Evolutionary conservation across 2,888 invertebrate species (phyloP).

Genomic region (Sarcophaga rosellei): DNA sequence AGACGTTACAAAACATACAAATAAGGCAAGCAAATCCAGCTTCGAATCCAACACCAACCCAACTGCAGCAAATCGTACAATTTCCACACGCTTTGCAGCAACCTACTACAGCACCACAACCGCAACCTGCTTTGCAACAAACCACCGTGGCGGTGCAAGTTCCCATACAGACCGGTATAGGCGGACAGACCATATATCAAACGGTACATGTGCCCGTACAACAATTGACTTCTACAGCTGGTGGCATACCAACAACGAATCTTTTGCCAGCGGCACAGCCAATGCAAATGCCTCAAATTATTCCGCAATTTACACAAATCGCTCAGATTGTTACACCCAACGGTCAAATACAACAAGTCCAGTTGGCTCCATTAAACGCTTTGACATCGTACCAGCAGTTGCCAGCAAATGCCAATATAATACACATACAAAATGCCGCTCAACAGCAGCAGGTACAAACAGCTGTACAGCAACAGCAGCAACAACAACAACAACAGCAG

Average conservation of each 20-base stretch:
- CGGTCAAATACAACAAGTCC: conserved; percentile 94
- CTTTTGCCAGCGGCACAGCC: conserved; percentile 80
- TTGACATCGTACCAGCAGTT: conserved; percentile 77
- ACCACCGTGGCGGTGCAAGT: conserved; percentile 94
- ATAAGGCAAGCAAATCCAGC: conserved; percentile 83
- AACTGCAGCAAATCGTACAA: conserved; percentile 79
- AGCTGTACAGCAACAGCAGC: conserved; percentile 70
- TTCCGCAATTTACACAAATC: conserved; percentile 91
- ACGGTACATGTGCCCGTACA: conserved; percentile 97
- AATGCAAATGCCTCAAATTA: conserved; percentile 84
- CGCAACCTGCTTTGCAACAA: conserved; percentile 69
- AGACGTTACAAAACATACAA: conserved; percentile 87
- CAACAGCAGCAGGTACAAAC: conserved; percentile 69
- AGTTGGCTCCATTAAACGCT: conserved; percentile 86
- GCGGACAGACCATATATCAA: conserved; percentile 97
- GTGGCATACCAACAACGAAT: conserved; percentile 83
- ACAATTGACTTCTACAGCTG: conserved; percentile 83
- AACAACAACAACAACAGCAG: conserved; percentile 71
- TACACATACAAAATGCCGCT: conserved; percentile 77
- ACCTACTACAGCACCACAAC: conserved; percentile 66
- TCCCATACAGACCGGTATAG: conserved; percentile 81
- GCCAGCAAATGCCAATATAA: conserved; percentile 79
- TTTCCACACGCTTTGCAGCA: conserved; percentile 76
- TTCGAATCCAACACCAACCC: conserved; percentile 70
- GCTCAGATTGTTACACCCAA: conserved; percentile 93